Evolutionary conservation across 2,113 vertebrate genomes (phyloP), one percentile per base, ranked within the genome.

Genomic region (Osmerus mordax): DNA sequence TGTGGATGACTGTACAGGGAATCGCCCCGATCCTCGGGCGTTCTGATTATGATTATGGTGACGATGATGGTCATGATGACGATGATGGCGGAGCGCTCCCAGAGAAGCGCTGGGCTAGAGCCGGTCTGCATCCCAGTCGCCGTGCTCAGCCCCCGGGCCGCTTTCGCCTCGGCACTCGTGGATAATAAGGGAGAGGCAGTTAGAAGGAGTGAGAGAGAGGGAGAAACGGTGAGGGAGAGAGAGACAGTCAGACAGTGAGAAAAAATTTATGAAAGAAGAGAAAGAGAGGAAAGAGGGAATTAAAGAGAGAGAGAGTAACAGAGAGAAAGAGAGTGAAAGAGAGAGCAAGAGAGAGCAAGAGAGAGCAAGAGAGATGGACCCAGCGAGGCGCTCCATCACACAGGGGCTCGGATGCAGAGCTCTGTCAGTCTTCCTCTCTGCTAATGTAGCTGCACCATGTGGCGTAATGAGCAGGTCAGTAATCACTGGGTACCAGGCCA

Each of bases 1-100:
- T 65, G 32, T 6, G 47, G 41, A 65, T 23, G 36, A 51, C 25
- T 51, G 41, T 51, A 23, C 64, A 65, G 41, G 64, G 64, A 65
- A 65, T 65, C 19, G 19, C 58, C 18, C 58, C 8, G 9, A 60
- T 47, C 18, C 36, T 41, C 41, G 0, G 64, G 19, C 41, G n/a
- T 14, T 65, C 64, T 14, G 41, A 47, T 65, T 36, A 21, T 65
- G 19, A 51, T 65, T 5, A 12, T 65, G 62, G 3, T 41, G 32
- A 56, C n/a, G 55, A 56, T n/a, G 54, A 14, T 19, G 5, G 11
- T 16, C 5, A 56, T 16, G n/a, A 18, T 19, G 16, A 56, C 15
- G 55, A 36, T 64, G 61, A 8, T 21, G 64, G 15, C 13, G 47
- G 36, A 41, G 32, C 9, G 41, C n/a, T 21, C 32, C n/a, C 36